A percentile compares a stretch with the other conserved stretches of the same genome.
Evolutionary conservation across 2,113 vertebrate species (phyloP).

Genomic region (Ovis aries): DNA sequence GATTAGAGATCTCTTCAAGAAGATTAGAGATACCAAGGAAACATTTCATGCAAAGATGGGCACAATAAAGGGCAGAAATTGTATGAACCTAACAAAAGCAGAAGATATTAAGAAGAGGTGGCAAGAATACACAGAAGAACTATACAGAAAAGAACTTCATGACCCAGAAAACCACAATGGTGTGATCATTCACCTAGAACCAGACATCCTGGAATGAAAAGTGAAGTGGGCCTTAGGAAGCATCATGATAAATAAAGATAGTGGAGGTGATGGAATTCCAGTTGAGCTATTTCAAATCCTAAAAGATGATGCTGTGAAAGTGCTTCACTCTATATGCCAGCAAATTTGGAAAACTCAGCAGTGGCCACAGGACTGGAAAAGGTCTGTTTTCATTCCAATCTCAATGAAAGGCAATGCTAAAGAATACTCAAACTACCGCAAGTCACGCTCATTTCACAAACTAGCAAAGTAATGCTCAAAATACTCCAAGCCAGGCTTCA

Average conservation of each 20-base stretch:
- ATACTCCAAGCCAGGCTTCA: background rate
- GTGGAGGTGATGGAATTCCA: background rate
- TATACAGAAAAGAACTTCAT: background rate
- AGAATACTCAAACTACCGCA: background rate
- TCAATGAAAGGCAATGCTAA: background rate
- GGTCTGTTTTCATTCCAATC: background rate
- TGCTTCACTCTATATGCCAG: background rate
- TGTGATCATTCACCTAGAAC: background rate
- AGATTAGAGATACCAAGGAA: background rate
- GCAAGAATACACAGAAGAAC: background rate
- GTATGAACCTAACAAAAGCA: background rate
- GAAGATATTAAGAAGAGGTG: background rate
- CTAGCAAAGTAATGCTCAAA: background rate
- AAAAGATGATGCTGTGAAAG: background rate
- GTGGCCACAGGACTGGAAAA: background rate
- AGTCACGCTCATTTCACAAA: rapidly evolving
- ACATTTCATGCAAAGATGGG: background rate
- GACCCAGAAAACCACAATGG: background rate
- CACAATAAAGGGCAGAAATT: background rate
- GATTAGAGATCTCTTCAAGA: background rate
- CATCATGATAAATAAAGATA: background rate
- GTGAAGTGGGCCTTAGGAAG: background rate
- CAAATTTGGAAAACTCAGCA: background rate
- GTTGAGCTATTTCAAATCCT: background rate
- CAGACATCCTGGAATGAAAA: background rate